A percentile compares a stretch with the other conserved stretches of the same genome.
Evolutionary conservation across 64 coral and sea anemone genomes (phyloP).

Genomic region (Porites lutea): DNA sequence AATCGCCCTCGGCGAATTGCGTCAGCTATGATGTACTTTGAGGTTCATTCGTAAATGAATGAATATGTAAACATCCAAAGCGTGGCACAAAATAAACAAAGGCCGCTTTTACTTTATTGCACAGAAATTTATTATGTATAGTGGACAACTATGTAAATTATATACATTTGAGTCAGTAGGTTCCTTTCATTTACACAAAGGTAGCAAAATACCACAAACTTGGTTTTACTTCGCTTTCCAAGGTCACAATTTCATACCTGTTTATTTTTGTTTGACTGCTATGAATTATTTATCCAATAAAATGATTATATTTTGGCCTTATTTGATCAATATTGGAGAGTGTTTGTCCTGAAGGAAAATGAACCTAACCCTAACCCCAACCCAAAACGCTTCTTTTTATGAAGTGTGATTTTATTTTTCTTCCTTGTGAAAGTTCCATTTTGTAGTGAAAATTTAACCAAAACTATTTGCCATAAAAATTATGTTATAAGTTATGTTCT

Average conservation of each 20-base stretch:
- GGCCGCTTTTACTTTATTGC: neutral
- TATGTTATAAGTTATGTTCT: neutral
- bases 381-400: too few relatives aligned
- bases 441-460: too few relatives aligned
- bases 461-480: too few relatives aligned
- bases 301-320: slow-evolving; percentile 9
- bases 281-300: slow-evolving; percentile 13
- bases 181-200: slow-evolving; percentile 40
- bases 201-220: neutral
- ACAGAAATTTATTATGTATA: neutral
- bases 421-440: too few relatives aligned
- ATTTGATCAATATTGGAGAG: neutral
- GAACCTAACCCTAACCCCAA: too few relatives aligned
- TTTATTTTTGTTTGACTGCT: slow-evolving; percentile 30
- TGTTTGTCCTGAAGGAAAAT: neutral
- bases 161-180: too few relatives aligned
- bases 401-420: neutral
- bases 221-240: neutral
- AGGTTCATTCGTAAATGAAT: neutral
- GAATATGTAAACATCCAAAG: slow-evolving; percentile 3
- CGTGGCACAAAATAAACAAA: neutral
- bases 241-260: neutral
- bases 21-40: slow-evolving; percentile 5
- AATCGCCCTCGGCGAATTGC: neutral
- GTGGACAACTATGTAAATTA: too few relatives aligned